Conservation (phyloP, 2,113 vertebrate genomes). For the Romanogobio albipinnatus region DNA sequence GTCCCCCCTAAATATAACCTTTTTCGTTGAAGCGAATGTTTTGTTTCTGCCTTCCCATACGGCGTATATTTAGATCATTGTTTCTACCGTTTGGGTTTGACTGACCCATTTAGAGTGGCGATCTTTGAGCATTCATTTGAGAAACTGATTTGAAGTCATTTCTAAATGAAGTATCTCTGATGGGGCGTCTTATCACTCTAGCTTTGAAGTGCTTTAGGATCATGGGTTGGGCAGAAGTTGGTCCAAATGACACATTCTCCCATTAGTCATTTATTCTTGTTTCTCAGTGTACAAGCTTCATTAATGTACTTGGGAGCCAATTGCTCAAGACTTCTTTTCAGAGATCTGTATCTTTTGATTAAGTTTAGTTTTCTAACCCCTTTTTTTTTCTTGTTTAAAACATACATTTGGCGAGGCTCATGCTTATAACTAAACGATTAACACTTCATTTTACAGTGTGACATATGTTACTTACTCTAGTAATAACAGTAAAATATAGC, state of each 20-base stretch:
- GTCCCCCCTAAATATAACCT: conserved; percentile 54
- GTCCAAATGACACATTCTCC: background rate
- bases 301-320: background rate
- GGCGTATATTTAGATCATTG: conserved; percentile 60
- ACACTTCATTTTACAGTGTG: no score
- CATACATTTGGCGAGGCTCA: background rate
- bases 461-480: no score
- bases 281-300: background rate
- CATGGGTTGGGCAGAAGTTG: background rate
- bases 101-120: conserved; percentile 75
- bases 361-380: background rate
- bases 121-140: conserved; percentile 72
- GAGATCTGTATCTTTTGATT: background rate
- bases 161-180: conserved; percentile 67
- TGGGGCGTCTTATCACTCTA: conserved; percentile 65
- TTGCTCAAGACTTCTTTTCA: no score
- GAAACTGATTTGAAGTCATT: background rate
- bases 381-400: background rate
- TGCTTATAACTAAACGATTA: no score
- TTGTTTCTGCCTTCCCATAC: conserved; percentile 24
- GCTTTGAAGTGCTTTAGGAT: conserved; percentile 66
- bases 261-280: background rate
- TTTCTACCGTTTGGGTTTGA: conserved; percentile 72
- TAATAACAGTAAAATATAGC: no score
- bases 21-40: conserved; percentile 42